Evolutionary conservation across 1,140 invertebrate genomes (phyloP).

Genomic region (Plutomurus gul): DNA sequence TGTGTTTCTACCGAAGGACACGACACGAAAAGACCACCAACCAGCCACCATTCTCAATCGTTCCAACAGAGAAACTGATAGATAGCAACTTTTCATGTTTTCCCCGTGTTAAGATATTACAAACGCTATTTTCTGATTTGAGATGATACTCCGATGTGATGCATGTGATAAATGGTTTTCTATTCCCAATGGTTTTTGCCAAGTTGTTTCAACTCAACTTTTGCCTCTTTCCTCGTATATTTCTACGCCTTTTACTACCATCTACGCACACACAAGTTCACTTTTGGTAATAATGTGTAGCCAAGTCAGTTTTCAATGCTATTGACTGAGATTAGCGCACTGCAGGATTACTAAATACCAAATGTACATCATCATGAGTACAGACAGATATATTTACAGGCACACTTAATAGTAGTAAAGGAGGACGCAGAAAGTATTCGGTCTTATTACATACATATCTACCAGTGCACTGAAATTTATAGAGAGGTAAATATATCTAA

Average conservation of each 20-base stretch:
- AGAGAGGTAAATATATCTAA: too few relatives aligned
- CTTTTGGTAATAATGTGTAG: background rate
- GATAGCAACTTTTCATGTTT: slow-evolving; percentile 17
- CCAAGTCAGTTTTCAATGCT: too few relatives aligned
- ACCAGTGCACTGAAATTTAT: too few relatives aligned
- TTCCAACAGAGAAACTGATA: background rate
- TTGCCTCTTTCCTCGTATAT: slow-evolving; percentile 21
- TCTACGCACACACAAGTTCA: background rate
- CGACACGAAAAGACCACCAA: background rate
- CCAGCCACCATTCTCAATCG: background rate
- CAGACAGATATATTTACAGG: too few relatives aligned
- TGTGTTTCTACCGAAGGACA: slow-evolving; percentile 2
- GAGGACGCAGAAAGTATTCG: too few relatives aligned
- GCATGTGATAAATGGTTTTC: slow-evolving; percentile 30
- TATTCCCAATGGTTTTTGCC: slow-evolving; percentile 24
- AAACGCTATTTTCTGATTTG: background rate
- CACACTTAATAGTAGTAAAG: too few relatives aligned
- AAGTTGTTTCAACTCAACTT: slow-evolving; percentile 31
- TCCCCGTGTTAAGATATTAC: slow-evolving; percentile 24
- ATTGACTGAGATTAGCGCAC: too few relatives aligned
- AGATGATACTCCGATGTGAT: slow-evolving; percentile 9
- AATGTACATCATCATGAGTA: too few relatives aligned
- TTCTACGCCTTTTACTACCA: background rate
- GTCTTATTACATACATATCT: too few relatives aligned
- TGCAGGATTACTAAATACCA: too few relatives aligned